Evolutionary conservation across 2,113 vertebrate genomes (phyloP), one percentile per base, ranked within the genome.

Genomic region (Rhombomys opimus): DNA sequence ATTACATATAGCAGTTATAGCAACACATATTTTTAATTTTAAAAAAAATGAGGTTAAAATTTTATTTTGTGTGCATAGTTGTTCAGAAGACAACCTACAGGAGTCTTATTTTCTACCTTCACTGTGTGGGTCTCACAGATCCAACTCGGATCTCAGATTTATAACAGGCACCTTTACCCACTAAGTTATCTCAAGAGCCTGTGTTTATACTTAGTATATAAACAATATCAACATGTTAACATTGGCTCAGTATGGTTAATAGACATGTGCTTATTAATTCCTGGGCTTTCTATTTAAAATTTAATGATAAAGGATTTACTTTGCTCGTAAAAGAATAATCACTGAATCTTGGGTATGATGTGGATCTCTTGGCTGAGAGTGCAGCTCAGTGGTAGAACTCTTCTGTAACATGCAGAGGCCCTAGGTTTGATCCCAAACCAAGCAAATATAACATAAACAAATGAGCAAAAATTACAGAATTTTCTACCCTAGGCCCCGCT

Each of bases 221-320:
- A 68, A 41, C 46, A 68, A 67, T 86, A 67, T 50, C 27, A 75
- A 1, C 57, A 57, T 77, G 54, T 92, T 93, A 63, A 8, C 17
- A 25, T 93, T 95, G 65, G 18, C 54, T 87, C 73, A 27, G 3
- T 65, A 57, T 90, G 50, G 92, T 89, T 86, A 82, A 77, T 82
- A 57, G 30, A 35, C 35, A 88, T 93, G 9, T 80, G 50, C 70
- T 91, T 77, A 52, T 78, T 95, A n/a, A 89, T 91, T 90, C 88
- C 14, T 63, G 27, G 65, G 67, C n/a, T 82, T 41, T 86, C 35
- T 95, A 15, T 87, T 95, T 81, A n/a, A 35, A 88, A 65, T 57
- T 93, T 95, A 30, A 70, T 84, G 84, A 73, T 91, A 72, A 87
- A 96, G 38, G 32, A 87, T 93, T 95, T 89, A 89, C 3, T 95